phyloP scores from a whole-genome alignment of 2,113 vertebrate genomes.

The Onychorhynchus coronatus region DNA sequence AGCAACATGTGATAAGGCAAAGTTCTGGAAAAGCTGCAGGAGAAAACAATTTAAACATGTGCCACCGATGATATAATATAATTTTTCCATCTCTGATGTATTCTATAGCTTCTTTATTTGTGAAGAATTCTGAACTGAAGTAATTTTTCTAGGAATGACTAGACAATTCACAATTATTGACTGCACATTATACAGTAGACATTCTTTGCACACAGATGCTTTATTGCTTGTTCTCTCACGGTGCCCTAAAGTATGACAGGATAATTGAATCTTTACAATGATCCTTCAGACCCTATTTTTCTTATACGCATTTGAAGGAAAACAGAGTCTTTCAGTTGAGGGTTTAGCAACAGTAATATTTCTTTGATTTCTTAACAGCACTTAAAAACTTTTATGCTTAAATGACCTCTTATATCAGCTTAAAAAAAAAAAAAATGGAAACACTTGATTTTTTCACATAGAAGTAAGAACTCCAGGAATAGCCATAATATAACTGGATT shows the following conservation, averaged over 20 bases:
- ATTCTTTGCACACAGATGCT: not conserved
- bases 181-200: not conserved
- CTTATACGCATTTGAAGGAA: not conserved
- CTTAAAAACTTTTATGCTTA: not conserved
- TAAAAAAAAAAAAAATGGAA: not conserved
- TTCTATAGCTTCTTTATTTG: conserved; percentile 36
- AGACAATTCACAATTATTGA: not conserved
- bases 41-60: not conserved
- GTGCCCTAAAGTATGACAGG: not conserved
- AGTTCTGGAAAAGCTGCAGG: not conserved
- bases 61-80: not conserved
- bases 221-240: not conserved
- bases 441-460: not conserved
- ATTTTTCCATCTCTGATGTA: not conserved
- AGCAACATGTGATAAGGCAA: not conserved
- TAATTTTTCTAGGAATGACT: not conserved
- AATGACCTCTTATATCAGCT: not conserved
- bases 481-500: not conserved
- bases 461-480: not conserved
- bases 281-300: conserved; percentile 11
- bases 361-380: not conserved
- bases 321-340: not conserved
- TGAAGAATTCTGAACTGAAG: not conserved
- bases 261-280: conserved; percentile 11
- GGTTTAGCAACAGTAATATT: not conserved